Evolutionary conservation across 2,888 invertebrate genomes (phyloP), one percentile per base, ranked within the genome.

Genomic region (Amorpha juglandis): DNA sequence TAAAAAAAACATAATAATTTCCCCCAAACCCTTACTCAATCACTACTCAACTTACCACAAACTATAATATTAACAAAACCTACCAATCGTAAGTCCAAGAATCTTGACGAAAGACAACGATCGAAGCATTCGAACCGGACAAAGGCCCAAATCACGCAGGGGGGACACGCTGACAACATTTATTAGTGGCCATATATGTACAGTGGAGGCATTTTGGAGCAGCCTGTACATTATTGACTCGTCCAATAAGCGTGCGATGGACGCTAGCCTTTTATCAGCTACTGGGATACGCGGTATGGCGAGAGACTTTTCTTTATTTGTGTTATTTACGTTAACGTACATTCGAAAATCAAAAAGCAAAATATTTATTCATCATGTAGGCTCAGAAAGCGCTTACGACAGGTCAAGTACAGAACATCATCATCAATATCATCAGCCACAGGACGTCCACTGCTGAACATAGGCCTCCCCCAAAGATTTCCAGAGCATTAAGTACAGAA

Each of bases 221-320:
- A 70, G 72, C 70, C 78, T 81, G 84, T 80, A 90, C 92, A 88
- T 92, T 92, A 93, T 93, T 92, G 92, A 91, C 92, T 91, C 84
- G 89, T 91, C 89, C 92, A 92, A 93, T 92, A 91, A 92, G 84
- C 87, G 90, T 79, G 82, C 86, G 78, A 87, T 84, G 86, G 79
- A 84, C 88, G 87, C 80, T 82, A 83, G 91, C 84, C 91, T 90
- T 90, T 90, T 92, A 79, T 80, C 76, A 76, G 86, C 76, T 69
- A 65, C 62, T 62, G 53, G 78, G 14, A 64, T 42, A 7, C 6
- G 6, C 62, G 74, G 51, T 68, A 58, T 76, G 84, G 90, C 91
- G 74, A 76, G 1, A 55, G 78, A 76, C 67, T 75, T 63, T 69
- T 3, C 33, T 8, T 1, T 35, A 33, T 53, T 52, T 33, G 1